phyloP scores from a whole-genome alignment of 2,797 vertebrate genomes.

The Lacerta agilis region DNA sequence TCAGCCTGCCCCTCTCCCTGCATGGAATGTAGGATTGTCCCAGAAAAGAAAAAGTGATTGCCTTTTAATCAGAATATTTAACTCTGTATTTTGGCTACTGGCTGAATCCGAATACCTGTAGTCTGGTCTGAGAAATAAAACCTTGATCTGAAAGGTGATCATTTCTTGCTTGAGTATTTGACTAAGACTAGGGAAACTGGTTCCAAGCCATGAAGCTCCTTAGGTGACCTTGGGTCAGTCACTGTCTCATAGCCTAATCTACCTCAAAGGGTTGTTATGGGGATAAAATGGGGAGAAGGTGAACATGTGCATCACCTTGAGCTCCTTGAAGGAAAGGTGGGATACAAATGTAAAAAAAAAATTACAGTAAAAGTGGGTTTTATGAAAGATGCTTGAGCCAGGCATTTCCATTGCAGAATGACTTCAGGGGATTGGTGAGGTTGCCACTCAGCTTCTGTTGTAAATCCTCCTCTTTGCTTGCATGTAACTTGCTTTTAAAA shows the following conservation, averaged over 20 bases:
- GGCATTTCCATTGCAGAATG: conserved; percentile 18
- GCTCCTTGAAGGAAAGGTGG: no score
- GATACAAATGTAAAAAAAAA: no score
- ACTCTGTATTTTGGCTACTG: background rate
- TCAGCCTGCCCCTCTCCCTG: background rate
- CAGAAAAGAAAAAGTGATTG: background rate
- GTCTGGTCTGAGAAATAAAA: background rate
- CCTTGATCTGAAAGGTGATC: background rate
- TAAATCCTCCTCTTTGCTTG: background rate
- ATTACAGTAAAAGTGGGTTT: background rate
- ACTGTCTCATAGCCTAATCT: no score
- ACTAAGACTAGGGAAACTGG: no score
- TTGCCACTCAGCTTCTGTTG: background rate
- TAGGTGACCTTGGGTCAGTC: no score
- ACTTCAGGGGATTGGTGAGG: background rate
- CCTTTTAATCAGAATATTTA: background rate
- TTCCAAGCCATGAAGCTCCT: no score
- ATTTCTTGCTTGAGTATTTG: background rate
- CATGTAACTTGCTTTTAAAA: background rate
- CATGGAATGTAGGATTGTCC: no score
- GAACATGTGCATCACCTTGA: no score
- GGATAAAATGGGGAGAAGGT: no score
- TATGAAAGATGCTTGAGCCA: background rate
- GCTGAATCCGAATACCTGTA: background rate
- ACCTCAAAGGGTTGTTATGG: no score